phyloP scores from a whole-genome alignment of 2,113 vertebrate species.

The Elephantulus edwardii region DNA sequence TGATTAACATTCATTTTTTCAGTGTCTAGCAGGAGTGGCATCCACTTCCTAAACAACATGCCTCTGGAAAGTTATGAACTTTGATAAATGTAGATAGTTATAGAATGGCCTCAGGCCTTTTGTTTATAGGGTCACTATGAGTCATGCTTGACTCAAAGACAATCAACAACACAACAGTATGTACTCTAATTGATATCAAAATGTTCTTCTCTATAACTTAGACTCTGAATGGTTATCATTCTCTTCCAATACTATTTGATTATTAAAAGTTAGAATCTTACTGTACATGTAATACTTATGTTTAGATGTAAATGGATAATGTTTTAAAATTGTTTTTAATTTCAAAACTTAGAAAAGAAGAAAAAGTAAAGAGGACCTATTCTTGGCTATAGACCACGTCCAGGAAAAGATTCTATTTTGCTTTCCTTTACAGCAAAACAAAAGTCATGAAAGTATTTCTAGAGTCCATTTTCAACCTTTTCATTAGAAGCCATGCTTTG shows the following conservation, averaged over 20 bases:
- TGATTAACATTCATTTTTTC: neutral
- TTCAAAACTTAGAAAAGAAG: slow-evolving; percentile 5
- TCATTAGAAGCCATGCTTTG: slow-evolving; percentile 9
- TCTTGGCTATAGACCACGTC: neutral
- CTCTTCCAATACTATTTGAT: neutral
- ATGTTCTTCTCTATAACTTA: neutral
- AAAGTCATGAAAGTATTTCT: neutral
- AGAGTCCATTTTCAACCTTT: neutral
- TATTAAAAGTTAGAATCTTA: slow-evolving; percentile 22
- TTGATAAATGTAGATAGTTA: no score
- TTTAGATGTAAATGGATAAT: neutral
- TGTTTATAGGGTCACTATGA: no score
- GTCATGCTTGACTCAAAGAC: no score
- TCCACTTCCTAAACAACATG: no score
- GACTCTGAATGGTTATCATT: neutral
- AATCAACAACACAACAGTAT: no score
- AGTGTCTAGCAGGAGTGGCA: no score
- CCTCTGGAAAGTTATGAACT: no score
- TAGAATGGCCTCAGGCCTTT: no score
- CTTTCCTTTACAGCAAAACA: neutral
- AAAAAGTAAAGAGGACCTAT: neutral
- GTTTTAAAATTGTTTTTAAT: slow-evolving; percentile 17
- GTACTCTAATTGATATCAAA: slow-evolving; percentile 3
- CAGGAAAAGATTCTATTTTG: neutral
- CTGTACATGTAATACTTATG: neutral